phyloP scores from a whole-genome alignment of 2,113 vertebrate species.

The Centropus unirufus region DNA sequence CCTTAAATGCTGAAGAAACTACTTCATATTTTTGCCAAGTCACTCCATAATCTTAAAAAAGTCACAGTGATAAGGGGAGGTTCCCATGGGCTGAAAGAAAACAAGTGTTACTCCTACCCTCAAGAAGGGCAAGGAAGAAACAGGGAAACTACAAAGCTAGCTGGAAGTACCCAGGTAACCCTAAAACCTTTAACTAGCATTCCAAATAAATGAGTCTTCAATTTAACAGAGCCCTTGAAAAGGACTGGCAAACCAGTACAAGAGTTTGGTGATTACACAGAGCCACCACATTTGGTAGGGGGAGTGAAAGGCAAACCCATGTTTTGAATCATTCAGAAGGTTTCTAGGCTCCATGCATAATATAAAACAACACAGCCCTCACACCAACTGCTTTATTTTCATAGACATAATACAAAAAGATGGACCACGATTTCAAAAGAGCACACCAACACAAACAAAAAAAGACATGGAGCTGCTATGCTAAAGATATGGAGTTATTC shows the following conservation, averaged over 20 bases:
- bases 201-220: neutral
- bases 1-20: neutral
- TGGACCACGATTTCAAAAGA: neutral
- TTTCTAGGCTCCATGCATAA: rapidly evolving
- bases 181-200: neutral
- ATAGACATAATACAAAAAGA: neutral
- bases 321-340: neutral
- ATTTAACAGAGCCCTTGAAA: neutral
- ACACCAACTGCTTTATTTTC: neutral
- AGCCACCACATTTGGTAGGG: neutral
- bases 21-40: neutral
- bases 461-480: neutral
- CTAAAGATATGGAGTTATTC: neutral
- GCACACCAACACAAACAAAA: neutral
- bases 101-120: neutral
- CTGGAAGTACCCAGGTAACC: neutral
- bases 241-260: neutral
- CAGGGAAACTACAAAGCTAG: neutral
- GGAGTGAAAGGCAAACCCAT: neutral
- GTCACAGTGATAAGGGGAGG: neutral
- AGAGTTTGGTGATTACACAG: neutral
- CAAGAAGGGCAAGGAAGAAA: neutral
- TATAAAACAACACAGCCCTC: neutral
- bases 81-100: neutral
- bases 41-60: neutral